Evolutionary conservation across 1,140 invertebrate species (phyloP).

Genomic region (Planococcus citri): DNA sequence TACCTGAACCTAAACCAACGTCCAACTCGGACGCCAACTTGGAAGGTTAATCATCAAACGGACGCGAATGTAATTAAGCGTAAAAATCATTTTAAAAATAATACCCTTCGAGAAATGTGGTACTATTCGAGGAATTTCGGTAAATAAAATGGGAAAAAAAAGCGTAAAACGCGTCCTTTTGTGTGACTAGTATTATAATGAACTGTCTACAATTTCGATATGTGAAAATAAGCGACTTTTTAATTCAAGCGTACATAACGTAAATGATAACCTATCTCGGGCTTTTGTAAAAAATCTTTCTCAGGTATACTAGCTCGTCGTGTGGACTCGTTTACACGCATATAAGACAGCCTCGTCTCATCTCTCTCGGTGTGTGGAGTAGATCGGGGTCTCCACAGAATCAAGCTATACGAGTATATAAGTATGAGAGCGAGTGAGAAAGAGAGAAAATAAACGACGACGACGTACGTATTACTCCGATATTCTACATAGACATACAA

Average conservation of each 20-base stretch:
- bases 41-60: neutral
- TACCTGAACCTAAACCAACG: too few relatives aligned
- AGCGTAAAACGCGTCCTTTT: neutral
- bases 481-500: neutral
- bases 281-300: too few relatives aligned
- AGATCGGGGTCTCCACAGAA: too few relatives aligned
- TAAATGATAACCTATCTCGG: neutral
- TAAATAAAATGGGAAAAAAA: neutral
- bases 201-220: neutral
- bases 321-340: too few relatives aligned
- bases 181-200: neutral
- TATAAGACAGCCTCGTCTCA: too few relatives aligned
- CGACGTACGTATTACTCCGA: neutral
- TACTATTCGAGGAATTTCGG: neutral
- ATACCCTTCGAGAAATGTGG: neutral
- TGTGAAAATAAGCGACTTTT: slow-evolving; percentile 3
- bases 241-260: neutral
- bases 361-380: too few relatives aligned
- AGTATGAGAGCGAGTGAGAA: neutral
- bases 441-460: neutral
- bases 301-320: too few relatives aligned
- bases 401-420: neutral
- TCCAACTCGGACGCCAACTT: too few relatives aligned
- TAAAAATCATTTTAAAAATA: neutral
- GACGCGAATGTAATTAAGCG: neutral